phyloP scores from a whole-genome alignment of 2,797 vertebrate species.

The Gadopsis marmoratus region DNA sequence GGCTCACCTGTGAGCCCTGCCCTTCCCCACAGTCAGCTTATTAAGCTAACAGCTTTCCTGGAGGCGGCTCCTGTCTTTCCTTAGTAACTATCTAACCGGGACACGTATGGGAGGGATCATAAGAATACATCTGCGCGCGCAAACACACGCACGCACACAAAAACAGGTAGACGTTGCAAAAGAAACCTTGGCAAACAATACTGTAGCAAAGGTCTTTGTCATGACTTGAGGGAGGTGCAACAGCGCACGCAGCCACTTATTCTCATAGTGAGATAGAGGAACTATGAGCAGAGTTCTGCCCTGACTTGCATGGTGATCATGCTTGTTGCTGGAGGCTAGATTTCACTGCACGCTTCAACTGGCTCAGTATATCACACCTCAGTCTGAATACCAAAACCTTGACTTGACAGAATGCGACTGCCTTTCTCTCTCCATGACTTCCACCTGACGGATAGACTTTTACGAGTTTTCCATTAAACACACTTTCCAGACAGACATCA shows the following conservation, averaged over 20 bases:
- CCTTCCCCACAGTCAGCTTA: constrained; percentile 27
- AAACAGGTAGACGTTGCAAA: constrained; percentile 37
- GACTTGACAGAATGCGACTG: constrained; percentile 48
- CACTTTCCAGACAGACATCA: constrained; percentile 16
- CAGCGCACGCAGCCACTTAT: constrained; percentile 24
- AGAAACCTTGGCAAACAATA: constrained; percentile 58
- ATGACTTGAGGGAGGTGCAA: constrained; percentile 65
- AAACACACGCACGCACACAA: not conserved
- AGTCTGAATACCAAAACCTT: constrained; percentile 75
- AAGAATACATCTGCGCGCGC: not conserved
- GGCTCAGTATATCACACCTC: constrained; percentile 77
- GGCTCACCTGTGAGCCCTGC: constrained; percentile 32
- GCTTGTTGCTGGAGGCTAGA: constrained; percentile 74
- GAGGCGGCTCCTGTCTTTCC: constrained; percentile 19
- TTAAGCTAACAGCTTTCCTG: constrained; percentile 40
- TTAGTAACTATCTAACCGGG: constrained; percentile 37
- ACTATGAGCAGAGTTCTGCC: constrained; percentile 74
- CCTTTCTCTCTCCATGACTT: constrained; percentile 28
- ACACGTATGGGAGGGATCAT: constrained; percentile 31
- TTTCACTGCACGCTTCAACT: constrained; percentile 81
- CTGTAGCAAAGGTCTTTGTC: constrained; percentile 65
- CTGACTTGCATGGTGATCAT: constrained; percentile 81
- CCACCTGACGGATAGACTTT: constrained; percentile 12
- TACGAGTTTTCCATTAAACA: constrained; percentile 26
- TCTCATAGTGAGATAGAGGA: constrained; percentile 51